These are phyloP conservation scores for Acronicta psi DNA, from an alignment of 2,888 invertebrate species.

Conservation along the genomic window DNA sequence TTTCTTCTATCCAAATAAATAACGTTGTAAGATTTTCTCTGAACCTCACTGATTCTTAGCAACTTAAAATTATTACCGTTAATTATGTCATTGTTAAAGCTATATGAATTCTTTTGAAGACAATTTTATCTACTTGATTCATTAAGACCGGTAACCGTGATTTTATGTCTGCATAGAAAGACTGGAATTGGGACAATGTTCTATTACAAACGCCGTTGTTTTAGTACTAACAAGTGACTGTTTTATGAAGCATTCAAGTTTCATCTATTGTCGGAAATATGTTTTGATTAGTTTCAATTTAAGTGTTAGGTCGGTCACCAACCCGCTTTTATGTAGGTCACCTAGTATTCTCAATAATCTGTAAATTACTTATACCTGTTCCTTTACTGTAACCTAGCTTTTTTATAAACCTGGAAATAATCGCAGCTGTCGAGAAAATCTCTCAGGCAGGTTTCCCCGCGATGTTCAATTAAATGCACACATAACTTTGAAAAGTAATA, in stretches of 20 bases:
- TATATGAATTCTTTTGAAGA: too few relatives aligned
- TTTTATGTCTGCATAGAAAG: constrained; percentile 24
- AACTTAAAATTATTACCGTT: too few relatives aligned
- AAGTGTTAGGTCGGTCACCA: constrained; percentile 20
- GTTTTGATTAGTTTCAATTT: constrained; percentile 47
- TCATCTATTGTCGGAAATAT: constrained; percentile 32
- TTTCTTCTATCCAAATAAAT: too few relatives aligned
- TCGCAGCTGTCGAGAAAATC: too few relatives aligned
- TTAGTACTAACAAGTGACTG: constrained; percentile 31
- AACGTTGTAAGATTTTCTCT: too few relatives aligned
- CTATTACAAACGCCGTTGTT: constrained; percentile 34
- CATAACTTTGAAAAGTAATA: too few relatives aligned
- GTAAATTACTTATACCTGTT: neutral
- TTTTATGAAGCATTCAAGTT: constrained; percentile 37
- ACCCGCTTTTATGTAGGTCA: constrained; percentile 4
- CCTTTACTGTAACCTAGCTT: too few relatives aligned
- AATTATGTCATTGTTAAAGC: too few relatives aligned
- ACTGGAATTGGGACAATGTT: constrained; percentile 44
- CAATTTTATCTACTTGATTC: neutral
- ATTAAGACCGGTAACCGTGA: constrained; percentile 6
- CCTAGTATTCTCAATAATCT: neutral
- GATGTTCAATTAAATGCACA: too few relatives aligned
- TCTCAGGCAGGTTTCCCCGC: too few relatives aligned
- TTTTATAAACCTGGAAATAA: too few relatives aligned
- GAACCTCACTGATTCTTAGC: too few relatives aligned